Conservation (phyloP, 2,888 invertebrate species). For the Drosophila lutescens region DNA sequence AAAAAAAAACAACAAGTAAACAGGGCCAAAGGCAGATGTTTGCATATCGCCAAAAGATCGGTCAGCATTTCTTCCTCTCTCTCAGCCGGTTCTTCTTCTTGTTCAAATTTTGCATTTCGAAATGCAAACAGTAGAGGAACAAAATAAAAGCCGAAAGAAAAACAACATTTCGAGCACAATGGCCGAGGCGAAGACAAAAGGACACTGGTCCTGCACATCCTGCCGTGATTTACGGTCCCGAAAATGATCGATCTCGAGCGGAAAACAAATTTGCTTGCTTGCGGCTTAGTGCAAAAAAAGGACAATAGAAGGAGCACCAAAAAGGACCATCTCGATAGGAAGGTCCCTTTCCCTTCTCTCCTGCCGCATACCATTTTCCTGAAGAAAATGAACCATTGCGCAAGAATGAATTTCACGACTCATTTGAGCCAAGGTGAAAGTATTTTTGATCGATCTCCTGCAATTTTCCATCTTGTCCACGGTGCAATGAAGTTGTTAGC, state of each 20-base stretch:
- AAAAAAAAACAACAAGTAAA: slow-evolving; percentile 32
- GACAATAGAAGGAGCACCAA: slow-evolving; percentile 31
- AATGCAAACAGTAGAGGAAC: slow-evolving; percentile 60
- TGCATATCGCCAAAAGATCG: slow-evolving; percentile 71
- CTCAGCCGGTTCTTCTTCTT: neutral
- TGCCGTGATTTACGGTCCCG: slow-evolving; percentile 44
- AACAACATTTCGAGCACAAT: slow-evolving; percentile 42
- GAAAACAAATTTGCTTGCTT: slow-evolving; percentile 63
- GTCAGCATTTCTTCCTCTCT: slow-evolving; percentile 54
- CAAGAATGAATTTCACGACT: slow-evolving; percentile 58
- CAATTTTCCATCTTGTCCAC: slow-evolving; percentile 33
- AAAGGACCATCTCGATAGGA: slow-evolving; percentile 26
- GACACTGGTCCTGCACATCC: slow-evolving; percentile 46
- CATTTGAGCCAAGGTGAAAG: slow-evolving; percentile 51
- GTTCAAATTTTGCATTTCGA: slow-evolving; percentile 71
- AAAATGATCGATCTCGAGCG: slow-evolving; percentile 66
- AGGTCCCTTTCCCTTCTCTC: slow-evolving; percentile 6
- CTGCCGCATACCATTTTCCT: neutral
- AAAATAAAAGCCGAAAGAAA: slow-evolving; percentile 48
- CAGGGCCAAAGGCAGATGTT: slow-evolving; percentile 66
- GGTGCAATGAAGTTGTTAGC: slow-evolving; percentile 40
- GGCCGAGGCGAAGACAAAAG: slow-evolving; percentile 24
- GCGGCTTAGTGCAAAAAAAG: slow-evolving; percentile 52
- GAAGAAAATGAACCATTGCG: slow-evolving; percentile 45
- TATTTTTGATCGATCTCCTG: slow-evolving; percentile 50